phyloP scores from a whole-genome alignment of 53 echinoderm and acorn worm genomes.

The Echinarachnius parma region DNA sequence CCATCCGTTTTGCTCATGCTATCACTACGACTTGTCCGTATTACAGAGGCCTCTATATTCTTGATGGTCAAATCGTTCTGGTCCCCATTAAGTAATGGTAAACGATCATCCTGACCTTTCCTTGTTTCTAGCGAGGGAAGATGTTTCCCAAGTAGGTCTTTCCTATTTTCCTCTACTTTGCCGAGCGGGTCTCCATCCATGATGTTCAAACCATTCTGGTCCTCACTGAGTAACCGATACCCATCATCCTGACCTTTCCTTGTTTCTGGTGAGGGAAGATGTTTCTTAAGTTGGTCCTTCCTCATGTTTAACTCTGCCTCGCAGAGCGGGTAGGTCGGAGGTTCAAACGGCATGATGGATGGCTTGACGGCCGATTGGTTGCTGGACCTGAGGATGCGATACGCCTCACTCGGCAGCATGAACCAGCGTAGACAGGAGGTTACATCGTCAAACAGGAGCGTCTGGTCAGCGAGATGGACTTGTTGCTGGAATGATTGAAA shows the following conservation, averaged over 20 bases:
- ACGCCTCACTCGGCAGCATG: conserved; percentile 91
- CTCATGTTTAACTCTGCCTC: conserved; percentile 7
- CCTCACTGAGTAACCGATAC: too few species aligned
- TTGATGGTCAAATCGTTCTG: too few species aligned
- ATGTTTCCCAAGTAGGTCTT: too few species aligned
- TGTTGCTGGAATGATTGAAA: conserved; percentile 54
- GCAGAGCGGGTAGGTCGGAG: conserved; percentile 58
- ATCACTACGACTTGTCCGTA: too few species aligned
- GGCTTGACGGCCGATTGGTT: not conserved
- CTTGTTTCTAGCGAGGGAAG: too few species aligned
- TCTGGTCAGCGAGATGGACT: conserved; percentile 82
- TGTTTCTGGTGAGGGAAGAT: not conserved
- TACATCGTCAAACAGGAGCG: conserved; percentile 69
- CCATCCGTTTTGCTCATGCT: too few species aligned
- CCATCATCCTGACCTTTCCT: not conserved
- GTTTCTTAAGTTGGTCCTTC: not conserved
- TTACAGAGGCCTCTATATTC: too few species aligned
- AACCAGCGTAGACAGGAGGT: conserved; percentile 79
- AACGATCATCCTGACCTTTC: too few species aligned
- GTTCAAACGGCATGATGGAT: conserved; percentile 68
- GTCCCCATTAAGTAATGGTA: too few species aligned
- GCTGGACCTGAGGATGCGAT: conserved; percentile 42
- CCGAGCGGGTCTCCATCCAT: too few species aligned
- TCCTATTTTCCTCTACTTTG: too few species aligned
- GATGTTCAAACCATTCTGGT: too few species aligned